A percentile compares a stretch with the other conserved stretches of the same genome.
phyloP scores from a whole-genome alignment of 2,797 vertebrate genomes.

The Acipenser ruthenus region DNA sequence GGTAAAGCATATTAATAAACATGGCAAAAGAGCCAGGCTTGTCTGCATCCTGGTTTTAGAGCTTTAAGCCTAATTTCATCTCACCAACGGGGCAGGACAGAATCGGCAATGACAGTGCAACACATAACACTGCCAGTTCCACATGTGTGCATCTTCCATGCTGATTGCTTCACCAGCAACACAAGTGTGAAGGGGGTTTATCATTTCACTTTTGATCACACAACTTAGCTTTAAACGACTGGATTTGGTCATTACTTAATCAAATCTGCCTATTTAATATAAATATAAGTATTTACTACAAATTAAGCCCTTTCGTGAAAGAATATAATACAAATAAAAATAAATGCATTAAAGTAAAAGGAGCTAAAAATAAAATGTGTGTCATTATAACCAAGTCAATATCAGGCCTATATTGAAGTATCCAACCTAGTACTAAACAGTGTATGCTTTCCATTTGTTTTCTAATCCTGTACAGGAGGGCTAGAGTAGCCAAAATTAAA shows the following conservation, averaged over 20 bases:
- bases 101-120: too few species aligned
- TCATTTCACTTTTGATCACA: neutral
- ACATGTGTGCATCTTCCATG: neutral
- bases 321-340: too few species aligned
- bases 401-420: neutral
- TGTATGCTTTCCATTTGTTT: too few species aligned
- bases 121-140: neutral
- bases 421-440: too few species aligned
- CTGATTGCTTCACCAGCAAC: neutral
- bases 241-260: neutral
- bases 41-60: too few species aligned
- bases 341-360: too few species aligned
- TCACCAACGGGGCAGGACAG: too few species aligned
- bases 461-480: neutral
- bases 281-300: neutral
- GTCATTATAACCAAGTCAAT: neutral
- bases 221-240: neutral
- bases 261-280: neutral
- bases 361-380: too few species aligned
- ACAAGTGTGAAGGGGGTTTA: neutral
- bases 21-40: too few species aligned
- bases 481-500: constrained; percentile 8
- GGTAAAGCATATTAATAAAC: too few species aligned
- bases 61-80: too few species aligned
- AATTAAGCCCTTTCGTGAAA: too few species aligned